Conservation (phyloP, 2,797 vertebrate genomes). For the Girardinus metallicus region DNA sequence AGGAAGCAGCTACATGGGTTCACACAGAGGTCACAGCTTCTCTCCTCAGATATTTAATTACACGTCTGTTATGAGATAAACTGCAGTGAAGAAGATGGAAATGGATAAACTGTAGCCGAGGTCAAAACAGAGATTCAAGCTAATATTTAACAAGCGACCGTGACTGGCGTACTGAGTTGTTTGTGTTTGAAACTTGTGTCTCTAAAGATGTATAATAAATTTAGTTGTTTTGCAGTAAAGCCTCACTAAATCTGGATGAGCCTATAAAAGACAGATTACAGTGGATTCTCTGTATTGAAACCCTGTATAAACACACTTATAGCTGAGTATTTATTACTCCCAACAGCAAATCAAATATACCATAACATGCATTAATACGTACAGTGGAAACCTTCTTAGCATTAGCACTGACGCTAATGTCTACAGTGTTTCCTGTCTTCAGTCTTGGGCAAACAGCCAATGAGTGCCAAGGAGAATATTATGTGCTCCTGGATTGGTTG, state of each 20-base stretch:
- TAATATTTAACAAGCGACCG: slow-evolving; percentile 14
- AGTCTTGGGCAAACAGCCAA: not conserved
- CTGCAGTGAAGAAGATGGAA: slow-evolving; percentile 3
- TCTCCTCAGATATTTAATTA: slow-evolving; percentile 25
- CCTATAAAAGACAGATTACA: not conserved
- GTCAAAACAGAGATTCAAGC: slow-evolving; percentile 17
- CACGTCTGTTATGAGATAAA: slow-evolving; percentile 21
- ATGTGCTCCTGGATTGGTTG: not conserved
- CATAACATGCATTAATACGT: not conserved
- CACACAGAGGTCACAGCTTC: slow-evolving; percentile 41
- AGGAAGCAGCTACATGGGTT: slow-evolving; percentile 32
- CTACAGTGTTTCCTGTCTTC: not conserved
- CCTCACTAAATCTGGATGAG: not conserved
- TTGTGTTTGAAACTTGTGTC: not conserved
- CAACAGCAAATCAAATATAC: not conserved
- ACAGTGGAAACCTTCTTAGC: not conserved
- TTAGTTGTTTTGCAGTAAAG: not conserved
- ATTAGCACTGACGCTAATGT: not conserved
- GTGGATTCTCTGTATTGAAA: not conserved
- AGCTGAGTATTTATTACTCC: not conserved
- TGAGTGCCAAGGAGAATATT: not conserved
- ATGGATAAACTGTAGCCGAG: slow-evolving; percentile 7
- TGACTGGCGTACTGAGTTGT: slow-evolving; percentile 6
- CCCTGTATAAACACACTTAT: not conserved
- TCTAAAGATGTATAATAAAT: not conserved